phyloP scores from a whole-genome alignment of 2,113 vertebrate species.

The Brachyhypopomus occidentalis region DNA sequence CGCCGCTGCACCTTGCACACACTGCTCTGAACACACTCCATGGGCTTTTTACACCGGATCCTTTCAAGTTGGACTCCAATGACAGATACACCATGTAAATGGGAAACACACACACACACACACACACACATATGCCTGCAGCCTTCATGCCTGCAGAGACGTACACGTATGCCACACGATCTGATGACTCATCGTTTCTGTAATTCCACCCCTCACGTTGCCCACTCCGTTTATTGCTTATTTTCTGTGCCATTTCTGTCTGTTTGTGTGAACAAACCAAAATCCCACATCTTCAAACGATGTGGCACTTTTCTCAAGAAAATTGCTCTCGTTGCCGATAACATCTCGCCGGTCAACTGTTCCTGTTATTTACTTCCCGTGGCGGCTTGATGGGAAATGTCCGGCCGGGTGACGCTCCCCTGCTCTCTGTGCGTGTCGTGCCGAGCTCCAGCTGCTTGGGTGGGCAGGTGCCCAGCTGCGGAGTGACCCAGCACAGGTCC shows the following conservation, averaged over 20 bases:
- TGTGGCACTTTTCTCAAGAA: slow-evolving; percentile 36
- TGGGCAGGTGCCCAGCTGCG: slow-evolving; percentile 45
- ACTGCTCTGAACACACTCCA: slow-evolving; percentile 31
- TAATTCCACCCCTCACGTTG: not conserved
- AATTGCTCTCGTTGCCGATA: slow-evolving; percentile 50
- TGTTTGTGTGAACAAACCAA: slow-evolving; percentile 52
- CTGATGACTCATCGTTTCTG: slow-evolving; percentile 1
- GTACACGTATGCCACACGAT: not conserved
- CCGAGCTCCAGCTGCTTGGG: slow-evolving; percentile 39
- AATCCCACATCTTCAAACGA: slow-evolving; percentile 51
- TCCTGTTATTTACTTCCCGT: slow-evolving; percentile 41
- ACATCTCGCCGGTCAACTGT: slow-evolving; percentile 36
- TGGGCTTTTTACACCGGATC: slow-evolving; percentile 20
- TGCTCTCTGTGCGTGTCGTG: slow-evolving; percentile 21
- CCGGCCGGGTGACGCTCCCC: not conserved
- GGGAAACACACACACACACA: slow-evolving; percentile 16
- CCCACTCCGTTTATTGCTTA: slow-evolving; percentile 10
- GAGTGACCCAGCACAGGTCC: not conserved
- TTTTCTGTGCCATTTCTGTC: slow-evolving; percentile 29
- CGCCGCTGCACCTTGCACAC: slow-evolving; percentile 20
- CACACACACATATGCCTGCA: slow-evolving; percentile 1
- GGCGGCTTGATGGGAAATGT: slow-evolving; percentile 29
- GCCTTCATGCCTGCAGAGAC: not conserved
- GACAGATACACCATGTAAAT: not conserved
- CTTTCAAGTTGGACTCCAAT: slow-evolving; percentile 26